Conservation (phyloP, 2,797 vertebrate genomes). For the Lepus townsendii region DNA sequence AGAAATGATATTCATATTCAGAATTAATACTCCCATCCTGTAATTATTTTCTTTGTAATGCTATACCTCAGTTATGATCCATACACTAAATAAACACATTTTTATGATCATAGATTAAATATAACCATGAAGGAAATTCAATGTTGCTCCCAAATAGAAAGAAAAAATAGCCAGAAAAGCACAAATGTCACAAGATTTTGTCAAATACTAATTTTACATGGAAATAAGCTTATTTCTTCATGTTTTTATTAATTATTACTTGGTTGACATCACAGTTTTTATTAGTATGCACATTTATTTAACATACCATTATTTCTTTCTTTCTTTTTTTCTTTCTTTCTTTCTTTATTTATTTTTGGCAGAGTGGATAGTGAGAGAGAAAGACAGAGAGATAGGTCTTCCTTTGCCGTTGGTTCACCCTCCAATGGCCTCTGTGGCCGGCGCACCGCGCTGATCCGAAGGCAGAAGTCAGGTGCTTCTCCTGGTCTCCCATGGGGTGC, state of each 20-base stretch:
- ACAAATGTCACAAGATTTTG: background rate
- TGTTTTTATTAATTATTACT: background rate
- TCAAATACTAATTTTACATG: background rate
- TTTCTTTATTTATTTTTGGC: too few relatives aligned
- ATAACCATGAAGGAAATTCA: background rate
- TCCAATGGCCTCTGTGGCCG: too few relatives aligned
- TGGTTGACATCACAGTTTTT: background rate
- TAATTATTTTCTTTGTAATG: background rate
- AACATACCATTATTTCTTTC: background rate
- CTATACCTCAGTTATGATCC: background rate
- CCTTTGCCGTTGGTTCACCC: too few relatives aligned
- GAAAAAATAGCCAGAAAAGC: background rate
- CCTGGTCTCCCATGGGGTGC: too few relatives aligned
- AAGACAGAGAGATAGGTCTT: too few relatives aligned
- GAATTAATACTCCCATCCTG: background rate
- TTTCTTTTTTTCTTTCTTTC: too few relatives aligned
- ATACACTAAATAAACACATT: background rate
- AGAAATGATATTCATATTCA: background rate
- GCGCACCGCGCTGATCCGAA: too few relatives aligned
- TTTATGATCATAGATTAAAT: background rate
- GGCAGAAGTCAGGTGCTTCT: too few relatives aligned
- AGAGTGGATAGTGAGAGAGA: too few relatives aligned
- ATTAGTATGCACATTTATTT: background rate
- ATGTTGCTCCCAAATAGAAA: background rate
- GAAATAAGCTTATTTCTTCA: background rate